phyloP scores from a whole-genome alignment of 2,113 vertebrate genomes.

The Puffinus mauretanicus region DNA sequence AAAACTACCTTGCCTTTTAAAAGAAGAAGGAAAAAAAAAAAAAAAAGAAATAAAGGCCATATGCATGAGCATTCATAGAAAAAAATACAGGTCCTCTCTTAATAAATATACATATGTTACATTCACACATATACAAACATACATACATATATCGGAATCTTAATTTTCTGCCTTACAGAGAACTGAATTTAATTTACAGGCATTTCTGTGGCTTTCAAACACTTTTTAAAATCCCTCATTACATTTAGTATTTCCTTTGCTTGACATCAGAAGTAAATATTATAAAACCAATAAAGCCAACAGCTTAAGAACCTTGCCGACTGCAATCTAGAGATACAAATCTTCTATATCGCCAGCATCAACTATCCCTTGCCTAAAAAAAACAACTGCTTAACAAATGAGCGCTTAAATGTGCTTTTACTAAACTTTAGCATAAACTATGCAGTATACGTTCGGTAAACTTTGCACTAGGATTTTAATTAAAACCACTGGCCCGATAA shows the following conservation, averaged over 20 bases:
- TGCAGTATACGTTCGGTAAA: neutral
- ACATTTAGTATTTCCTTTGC: neutral
- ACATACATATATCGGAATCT: neutral
- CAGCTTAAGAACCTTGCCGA: neutral
- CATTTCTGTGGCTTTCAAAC: neutral
- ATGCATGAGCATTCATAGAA: neutral
- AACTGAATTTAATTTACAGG: neutral
- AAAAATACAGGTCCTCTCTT: neutral
- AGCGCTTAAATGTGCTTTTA: neutral
- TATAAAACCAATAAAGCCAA: neutral
- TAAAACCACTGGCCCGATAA: neutral
- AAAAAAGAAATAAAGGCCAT: neutral
- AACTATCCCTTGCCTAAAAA: neutral
- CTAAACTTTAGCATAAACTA: neutral
- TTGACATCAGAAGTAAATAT: neutral
- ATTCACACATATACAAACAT: neutral
- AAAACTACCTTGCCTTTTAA: neutral
- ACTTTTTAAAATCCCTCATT: neutral
- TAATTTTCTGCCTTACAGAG: neutral
- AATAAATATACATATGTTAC: neutral
- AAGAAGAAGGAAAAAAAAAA: neutral
- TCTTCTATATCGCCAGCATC: neutral
- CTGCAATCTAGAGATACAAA: neutral
- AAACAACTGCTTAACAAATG: neutral
- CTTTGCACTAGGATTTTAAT: slow-evolving; percentile 6